Base-by-base conservation (phyloP, 2,888 invertebrate species). In the Stenoptilia bipunctidactyla region DNA sequence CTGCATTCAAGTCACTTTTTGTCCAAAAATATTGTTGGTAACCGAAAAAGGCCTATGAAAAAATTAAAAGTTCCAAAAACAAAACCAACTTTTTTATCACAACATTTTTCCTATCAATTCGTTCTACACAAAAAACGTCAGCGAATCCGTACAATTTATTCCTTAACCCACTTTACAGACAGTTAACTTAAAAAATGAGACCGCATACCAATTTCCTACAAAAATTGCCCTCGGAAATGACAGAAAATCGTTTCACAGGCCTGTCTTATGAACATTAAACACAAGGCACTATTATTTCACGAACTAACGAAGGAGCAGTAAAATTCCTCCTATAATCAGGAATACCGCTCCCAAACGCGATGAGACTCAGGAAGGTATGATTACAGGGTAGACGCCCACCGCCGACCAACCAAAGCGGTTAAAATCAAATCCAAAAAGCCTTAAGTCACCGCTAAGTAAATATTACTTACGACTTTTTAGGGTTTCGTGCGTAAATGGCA, bases 361-460 rank as follows among this genome's bases (percentile, higher is more conserved):
- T 8, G 13, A 9, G 13, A 13, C 34, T 54, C 53, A 54, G 53
- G 56, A 60, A 55, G 55, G 48, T 50, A 44, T 72, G 80, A 82
- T 82, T 80, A 70, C 55, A 76, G 80, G 77, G 72, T 74, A 65
- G 61, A 73, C 80, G 77, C 80, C 80, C 76, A 79, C 61, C 55
- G 64, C 36, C 50, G 43, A 53, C 45, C 56, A 52, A 59, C 58
- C 57, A 59, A 64, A 63, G 49, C 56, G 56, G 51, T 56, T 59
- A 59, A 56, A 52, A 56, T 57, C 62, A 52, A 50, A 58, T 48
- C 50, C 50, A 46, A 54, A 56, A 53, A 49, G 55, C 48, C 56
- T 59, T 58, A 58, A 41, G 27, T 34, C 38, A 27, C 14, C 38
- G 15, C 25, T 33, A 25, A 12, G 13, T 6, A 34, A 34, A 43